These are phyloP conservation scores for Delphinus delphis DNA, from an alignment of 2,113 vertebrate genomes.

Conservation along the genomic window DNA sequence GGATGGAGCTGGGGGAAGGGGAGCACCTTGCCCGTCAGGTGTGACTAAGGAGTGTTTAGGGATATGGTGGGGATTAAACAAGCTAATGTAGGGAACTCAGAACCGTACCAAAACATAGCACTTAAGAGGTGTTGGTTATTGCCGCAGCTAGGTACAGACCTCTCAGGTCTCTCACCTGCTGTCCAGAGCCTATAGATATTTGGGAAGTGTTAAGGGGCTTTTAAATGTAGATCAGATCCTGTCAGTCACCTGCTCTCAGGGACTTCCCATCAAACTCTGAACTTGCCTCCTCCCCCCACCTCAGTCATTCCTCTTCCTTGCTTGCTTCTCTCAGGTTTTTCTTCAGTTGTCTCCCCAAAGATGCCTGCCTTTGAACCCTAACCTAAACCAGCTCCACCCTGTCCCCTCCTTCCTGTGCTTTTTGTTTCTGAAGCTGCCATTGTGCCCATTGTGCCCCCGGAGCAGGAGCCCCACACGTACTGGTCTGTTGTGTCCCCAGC, in stretches of 20 bases:
- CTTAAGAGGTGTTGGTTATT: no score
- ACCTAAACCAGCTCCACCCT: not conserved
- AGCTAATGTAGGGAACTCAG: not conserved
- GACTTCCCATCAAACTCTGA: not conserved
- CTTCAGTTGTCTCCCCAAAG: not conserved
- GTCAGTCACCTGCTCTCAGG: not conserved
- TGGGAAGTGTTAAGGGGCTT: not conserved
- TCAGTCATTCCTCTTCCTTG: not conserved
- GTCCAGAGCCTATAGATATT: not conserved
- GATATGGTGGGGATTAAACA: no score
- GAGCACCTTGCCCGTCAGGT: not conserved
- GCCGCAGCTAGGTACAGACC: not conserved
- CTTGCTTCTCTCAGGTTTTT: not conserved
- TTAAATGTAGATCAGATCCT: not conserved
- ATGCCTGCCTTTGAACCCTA: not conserved
- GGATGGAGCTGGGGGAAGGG: not conserved
- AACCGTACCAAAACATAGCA: not conserved
- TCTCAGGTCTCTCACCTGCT: not conserved
- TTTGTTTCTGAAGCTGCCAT: not conserved
- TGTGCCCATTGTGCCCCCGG: accelerated
- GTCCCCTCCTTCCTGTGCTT: accelerated
- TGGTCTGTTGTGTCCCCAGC: not conserved
- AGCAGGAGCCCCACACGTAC: not conserved
- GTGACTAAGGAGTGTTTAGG: not conserved
- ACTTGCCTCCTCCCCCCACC: not conserved